Percentiles rank a stretch among this genome's conserved stretches.
Conservation (phyloP, 2,888 invertebrate species). For the Orthosia incerta region DNA sequence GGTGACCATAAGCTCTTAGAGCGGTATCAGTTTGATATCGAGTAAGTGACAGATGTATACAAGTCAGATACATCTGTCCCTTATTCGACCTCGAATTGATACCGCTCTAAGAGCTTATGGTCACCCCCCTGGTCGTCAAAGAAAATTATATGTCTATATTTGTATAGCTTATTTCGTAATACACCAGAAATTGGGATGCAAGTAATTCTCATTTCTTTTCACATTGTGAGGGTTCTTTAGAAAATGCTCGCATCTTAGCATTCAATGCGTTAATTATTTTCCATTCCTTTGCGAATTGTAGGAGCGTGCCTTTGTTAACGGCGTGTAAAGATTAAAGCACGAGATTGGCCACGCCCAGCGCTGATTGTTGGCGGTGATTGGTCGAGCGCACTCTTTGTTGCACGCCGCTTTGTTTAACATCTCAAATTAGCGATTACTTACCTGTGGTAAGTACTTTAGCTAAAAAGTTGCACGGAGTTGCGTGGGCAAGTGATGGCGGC, state of each 20-base stretch:
- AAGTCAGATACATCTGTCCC: too few species aligned
- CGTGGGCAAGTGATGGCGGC: constrained; percentile 57
- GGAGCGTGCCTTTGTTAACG: constrained; percentile 81
- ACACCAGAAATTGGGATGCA: constrained; percentile 37
- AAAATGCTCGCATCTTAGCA: constrained; percentile 65
- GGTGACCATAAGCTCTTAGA: too few species aligned
- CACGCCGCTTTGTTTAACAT: constrained; percentile 83
- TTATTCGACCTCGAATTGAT: too few species aligned
- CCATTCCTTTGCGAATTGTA: constrained; percentile 83
- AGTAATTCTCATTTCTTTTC: constrained; percentile 66
- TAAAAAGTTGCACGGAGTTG: constrained; percentile 62
- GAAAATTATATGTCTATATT: constrained; percentile 2
- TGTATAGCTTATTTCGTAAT: constrained; percentile 4
- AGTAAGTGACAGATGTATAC: too few species aligned
- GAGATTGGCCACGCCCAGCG: constrained; percentile 84
- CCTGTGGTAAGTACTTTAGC: constrained; percentile 39
- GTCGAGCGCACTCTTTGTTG: constrained; percentile 83
- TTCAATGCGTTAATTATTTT: constrained; percentile 84
- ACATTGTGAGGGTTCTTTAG: constrained; percentile 66
- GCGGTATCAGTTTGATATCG: too few species aligned
- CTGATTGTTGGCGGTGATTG: constrained; percentile 82
- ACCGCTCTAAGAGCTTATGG: too few species aligned
- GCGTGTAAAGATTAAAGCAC: constrained; percentile 80
- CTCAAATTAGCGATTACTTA: constrained; percentile 81
- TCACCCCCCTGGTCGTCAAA: too few species aligned